phyloP scores from a whole-genome alignment of 2,113 vertebrate genomes.

The Otolemur garnettii region DNA sequence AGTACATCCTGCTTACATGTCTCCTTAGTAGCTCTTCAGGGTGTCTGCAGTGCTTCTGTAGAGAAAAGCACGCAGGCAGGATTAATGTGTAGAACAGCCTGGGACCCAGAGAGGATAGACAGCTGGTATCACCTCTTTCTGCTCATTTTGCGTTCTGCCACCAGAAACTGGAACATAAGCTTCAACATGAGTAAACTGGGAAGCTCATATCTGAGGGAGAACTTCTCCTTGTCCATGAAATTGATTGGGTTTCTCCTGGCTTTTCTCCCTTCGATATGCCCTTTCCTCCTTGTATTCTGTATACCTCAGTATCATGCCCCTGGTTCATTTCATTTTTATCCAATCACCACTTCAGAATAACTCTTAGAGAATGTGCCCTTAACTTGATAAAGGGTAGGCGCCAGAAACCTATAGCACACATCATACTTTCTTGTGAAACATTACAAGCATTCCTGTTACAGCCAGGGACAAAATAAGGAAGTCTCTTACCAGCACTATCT shows the following conservation, averaged over 20 bases:
- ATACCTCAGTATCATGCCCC: background rate
- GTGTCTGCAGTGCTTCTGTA: background rate
- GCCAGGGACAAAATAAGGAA: constrained; percentile 7
- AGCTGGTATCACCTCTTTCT: background rate
- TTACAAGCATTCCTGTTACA: background rate
- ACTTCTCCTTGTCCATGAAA: background rate
- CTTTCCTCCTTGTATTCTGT: background rate
- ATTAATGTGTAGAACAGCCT: background rate
- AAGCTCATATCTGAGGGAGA: constrained; percentile 1
- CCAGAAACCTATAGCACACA: constrained; percentile 2
- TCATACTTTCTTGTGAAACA: constrained; percentile 28
- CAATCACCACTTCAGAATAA: background rate
- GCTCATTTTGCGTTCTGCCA: background rate
- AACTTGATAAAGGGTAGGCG: background rate
- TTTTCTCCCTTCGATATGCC: constrained; percentile 8
- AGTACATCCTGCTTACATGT: background rate
- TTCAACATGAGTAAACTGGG: background rate
- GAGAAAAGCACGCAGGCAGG: background rate
- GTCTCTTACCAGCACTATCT: background rate
- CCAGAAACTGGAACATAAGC: background rate
- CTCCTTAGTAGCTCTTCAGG: background rate
- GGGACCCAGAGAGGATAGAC: background rate
- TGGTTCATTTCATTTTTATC: constrained; percentile 28
- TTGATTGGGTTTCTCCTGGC: constrained; percentile 32
- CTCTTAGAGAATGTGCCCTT: background rate